phyloP scores from a whole-genome alignment of 2,113 vertebrate species.

The Anseranas semipalmata region DNA sequence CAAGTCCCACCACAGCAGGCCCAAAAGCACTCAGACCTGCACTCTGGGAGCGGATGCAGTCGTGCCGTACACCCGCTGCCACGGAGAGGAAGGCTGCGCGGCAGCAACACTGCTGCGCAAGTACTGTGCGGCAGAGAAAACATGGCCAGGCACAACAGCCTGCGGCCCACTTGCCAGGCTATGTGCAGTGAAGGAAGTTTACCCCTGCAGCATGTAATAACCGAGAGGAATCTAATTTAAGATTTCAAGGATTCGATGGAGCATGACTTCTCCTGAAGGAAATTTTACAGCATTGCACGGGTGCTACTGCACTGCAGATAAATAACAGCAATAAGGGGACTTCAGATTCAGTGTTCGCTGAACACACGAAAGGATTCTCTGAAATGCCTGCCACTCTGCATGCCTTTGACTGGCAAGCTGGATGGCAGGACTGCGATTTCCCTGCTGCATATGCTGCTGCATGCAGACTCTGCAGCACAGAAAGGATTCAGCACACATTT shows the following conservation, averaged over 20 bases:
- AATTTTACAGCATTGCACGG: background rate
- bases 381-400: background rate
- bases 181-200: background rate
- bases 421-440: background rate
- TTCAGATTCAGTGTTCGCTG: background rate
- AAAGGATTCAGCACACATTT: background rate
- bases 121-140: background rate
- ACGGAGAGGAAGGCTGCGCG: fast-evolving
- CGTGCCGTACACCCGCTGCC: fast-evolving
- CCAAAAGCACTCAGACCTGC: background rate
- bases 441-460: background rate
- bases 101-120: background rate
- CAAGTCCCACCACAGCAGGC: fast-evolving
- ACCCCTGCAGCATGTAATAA: background rate
- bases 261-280: background rate
- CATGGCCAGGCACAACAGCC: fast-evolving
- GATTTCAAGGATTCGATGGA: background rate
- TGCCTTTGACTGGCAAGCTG: background rate
- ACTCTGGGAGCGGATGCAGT: fast-evolving
- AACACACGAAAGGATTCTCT: background rate
- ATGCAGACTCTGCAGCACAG: background rate
- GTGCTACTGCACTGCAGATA: conserved; percentile 27
- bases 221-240: background rate
- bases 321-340: background rate
- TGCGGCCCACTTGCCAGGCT: background rate